A percentile compares a stretch with the other conserved stretches of the same genome.
These are phyloP conservation scores for Orchestes rusci DNA, from an alignment of 2,888 invertebrate genomes.

Conservation along the genomic window DNA sequence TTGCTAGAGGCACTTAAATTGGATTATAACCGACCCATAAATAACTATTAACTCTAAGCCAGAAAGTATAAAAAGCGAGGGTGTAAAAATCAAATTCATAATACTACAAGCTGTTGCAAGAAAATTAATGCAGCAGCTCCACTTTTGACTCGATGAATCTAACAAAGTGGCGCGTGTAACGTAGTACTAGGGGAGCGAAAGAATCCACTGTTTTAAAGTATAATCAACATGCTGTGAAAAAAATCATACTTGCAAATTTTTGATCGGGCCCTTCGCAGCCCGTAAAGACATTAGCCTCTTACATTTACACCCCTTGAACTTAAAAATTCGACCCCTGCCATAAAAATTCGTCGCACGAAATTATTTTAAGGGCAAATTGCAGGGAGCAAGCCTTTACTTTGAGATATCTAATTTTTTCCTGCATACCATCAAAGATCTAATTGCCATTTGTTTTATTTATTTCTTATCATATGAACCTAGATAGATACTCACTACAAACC, in stretches of 20 bases:
- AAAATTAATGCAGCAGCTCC: conserved; percentile 39
- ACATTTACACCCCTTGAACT: conserved; percentile 39
- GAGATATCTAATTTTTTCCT: conserved; percentile 29
- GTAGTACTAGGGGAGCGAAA: conserved; percentile 30
- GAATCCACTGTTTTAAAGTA: conserved; percentile 45
- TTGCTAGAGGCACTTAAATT: not conserved
- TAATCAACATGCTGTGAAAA: conserved; percentile 41
- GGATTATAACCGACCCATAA: conserved; percentile 10
- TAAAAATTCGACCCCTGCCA: conserved; percentile 32
- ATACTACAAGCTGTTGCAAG: conserved; percentile 39
- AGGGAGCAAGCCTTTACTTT: conserved; percentile 39
- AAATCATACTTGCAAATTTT: conserved; percentile 47
- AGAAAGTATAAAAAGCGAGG: conserved; percentile 14
- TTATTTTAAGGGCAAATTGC: conserved; percentile 44
- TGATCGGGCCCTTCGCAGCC: conserved; percentile 44
- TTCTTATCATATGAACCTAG: too few relatives aligned
- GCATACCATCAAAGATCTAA: too few relatives aligned
- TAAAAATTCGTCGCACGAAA: conserved; percentile 40
- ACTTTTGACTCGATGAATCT: conserved; percentile 42
- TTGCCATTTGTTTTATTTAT: too few relatives aligned
- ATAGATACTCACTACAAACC: too few relatives aligned
- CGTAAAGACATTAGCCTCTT: conserved; percentile 46
- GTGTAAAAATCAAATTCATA: conserved; percentile 23
- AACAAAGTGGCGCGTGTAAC: conserved; percentile 32
- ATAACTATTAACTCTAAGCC: conserved; percentile 19